Base-by-base conservation (phyloP, 2,888 invertebrate genomes). In the Drosophila atroscutellata region DNA sequence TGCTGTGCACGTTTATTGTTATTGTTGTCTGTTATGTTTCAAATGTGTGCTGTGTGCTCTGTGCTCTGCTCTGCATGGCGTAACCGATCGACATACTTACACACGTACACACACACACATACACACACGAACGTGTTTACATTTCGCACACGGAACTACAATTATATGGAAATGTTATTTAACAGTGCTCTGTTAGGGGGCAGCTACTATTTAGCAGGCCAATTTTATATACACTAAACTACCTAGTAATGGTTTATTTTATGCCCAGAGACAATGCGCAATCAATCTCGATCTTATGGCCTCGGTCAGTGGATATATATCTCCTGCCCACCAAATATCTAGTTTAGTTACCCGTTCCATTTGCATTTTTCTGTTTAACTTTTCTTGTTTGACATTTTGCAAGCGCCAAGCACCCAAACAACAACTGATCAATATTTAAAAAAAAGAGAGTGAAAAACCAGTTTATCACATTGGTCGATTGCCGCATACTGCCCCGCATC, bases 381-480 rank as follows among this genome's bases (percentile, higher is more conserved):
- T 45, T 64, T 69, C 55, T 59, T 63, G 70, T 77, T 77, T 77
- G 64, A 36, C 69, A 62, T 59, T 73, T 74, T 62, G 78, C 75
- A 72, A 75, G 66, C 61, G 52, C 42, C n/a, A n/a, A n/a, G 73
- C 39, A 1, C 52, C 45, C 61, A 74, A 76, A 78, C 62, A 70
- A 77, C 55, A 74, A 66, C 71, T 51, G 63, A 77, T 75, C 66
- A 72, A 78, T 77, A 59, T 24, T 7, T 15, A 51, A 34, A 34
- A 20, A 52, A 24, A 55, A 26, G 2, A 26, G 36, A 55, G 69
- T 42, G 36, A 62, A 28, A 63, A 77, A 77, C 75, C 77, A 67
- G 77, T 77, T 77, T 77, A 57, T 79, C 71, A 63, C 70, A 78
- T 77, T 77, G 76, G 57, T 71, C 32, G 32, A 64, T 50, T 39